Evolutionary conservation across 2,888 invertebrate species (phyloP).

Genomic region (Drosophila fungiperda): DNA sequence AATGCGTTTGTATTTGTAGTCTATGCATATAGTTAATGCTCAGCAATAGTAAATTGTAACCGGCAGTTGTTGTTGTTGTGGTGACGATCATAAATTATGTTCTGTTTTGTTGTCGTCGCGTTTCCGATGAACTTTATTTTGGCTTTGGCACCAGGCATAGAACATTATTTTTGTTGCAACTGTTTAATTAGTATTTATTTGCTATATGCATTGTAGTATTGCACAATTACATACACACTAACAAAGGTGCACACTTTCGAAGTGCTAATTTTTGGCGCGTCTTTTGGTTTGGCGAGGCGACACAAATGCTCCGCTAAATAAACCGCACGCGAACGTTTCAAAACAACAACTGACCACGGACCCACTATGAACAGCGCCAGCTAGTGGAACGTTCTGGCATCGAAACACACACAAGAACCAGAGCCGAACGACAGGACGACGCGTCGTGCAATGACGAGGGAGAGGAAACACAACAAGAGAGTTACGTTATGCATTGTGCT

Average conservation of each 20-base stretch:
- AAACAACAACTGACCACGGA: constrained; percentile 59
- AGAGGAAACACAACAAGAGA: constrained; percentile 18
- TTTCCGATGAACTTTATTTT: constrained; percentile 30
- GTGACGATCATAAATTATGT: constrained; percentile 41
- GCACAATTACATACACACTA: constrained; percentile 14
- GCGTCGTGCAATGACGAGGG: constrained; percentile 3
- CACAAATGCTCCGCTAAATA: constrained; percentile 13
- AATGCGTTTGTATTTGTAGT: not conserved
- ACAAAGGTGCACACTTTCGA: constrained; percentile 9
- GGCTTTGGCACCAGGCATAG: constrained; percentile 19
- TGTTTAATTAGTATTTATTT: constrained; percentile 34
- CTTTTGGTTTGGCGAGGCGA: constrained; percentile 42
- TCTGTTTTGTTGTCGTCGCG: constrained; percentile 41
- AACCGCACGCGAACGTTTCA: constrained; percentile 49
- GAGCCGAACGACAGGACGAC: constrained; percentile 27
- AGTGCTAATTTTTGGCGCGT: constrained; percentile 58
- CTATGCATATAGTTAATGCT: constrained; percentile 1
- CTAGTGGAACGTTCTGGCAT: constrained; percentile 39
- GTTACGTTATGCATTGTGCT: constrained; percentile 6
- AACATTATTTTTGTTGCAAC: constrained; percentile 15
- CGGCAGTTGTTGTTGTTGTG: constrained; percentile 33
- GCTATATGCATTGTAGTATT: constrained; percentile 9
- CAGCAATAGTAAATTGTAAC: constrained; percentile 25
- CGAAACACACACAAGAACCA: constrained; percentile 26
- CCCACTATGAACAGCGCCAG: constrained; percentile 21